Base-by-base conservation (phyloP, 2,888 invertebrate species). In the Agonopterix heracliana region DNA sequence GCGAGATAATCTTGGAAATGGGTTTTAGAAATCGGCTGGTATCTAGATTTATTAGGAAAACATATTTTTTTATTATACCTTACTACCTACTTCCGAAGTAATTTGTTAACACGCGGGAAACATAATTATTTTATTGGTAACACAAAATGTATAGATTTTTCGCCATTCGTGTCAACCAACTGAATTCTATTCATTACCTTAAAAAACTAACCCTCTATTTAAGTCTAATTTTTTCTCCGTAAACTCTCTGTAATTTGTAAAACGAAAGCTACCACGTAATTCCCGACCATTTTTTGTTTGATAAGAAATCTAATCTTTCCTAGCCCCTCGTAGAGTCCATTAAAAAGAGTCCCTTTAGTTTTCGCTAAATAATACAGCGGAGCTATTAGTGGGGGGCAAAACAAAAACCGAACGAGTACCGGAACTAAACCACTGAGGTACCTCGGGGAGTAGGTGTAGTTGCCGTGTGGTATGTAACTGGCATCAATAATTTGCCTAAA, bases 261-360 rank as follows among this genome's bases (percentile, higher is more conserved):
- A 41, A 41, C 41, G 41, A 41, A 26, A 46, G 40, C 14, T 43
- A n/a, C 34, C 35, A n/a, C 42, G 45, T 45, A 55, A 59, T 54
- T 55, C 66, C 64, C 63, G 59, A 53, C 55, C 65, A 71, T 71
- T 79, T 76, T 79, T 74, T 78, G 66, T 68, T 66, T 66, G 84
- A 85, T 86, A 85, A 82, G 86, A 82, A 87, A 85, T 80, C 79
- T 82, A 85, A 86, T 85, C 80, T 84, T 72, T 80, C 64, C 60
- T 61, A 55, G 60, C 81, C 84, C 83, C 77, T 78, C 73, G 66
- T 71, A 71, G 61, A 79, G 78, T 78, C 80, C 83, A 85, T 86
- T 85, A 85, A 83, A 83, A 80, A 71, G 64, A 68, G 72, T 71
- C 80, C 82, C 81, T 75, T 12, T 76, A 74, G 77, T 78, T 81